Evolutionary conservation across 2,888 invertebrate genomes (phyloP).

Genomic region (Lithophane socia): DNA sequence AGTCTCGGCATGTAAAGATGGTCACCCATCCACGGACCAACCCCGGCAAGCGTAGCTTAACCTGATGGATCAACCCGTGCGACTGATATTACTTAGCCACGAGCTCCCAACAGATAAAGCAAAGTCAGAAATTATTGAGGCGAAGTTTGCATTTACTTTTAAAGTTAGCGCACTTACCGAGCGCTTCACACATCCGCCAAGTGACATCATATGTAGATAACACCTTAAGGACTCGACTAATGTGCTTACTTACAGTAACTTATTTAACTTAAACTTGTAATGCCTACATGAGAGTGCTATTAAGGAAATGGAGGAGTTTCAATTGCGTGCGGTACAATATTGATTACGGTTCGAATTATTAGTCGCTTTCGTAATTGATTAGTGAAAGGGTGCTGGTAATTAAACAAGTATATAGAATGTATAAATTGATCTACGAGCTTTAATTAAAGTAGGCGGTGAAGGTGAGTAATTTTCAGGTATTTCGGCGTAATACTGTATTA

Average conservation of each 20-base stretch:
- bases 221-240: conserved; percentile 24
- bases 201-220: conserved; percentile 30
- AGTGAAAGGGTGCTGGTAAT: conserved; percentile 20
- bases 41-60: no score
- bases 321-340: conserved; percentile 37
- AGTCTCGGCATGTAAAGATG: no score
- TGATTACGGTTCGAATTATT: conserved; percentile 39
- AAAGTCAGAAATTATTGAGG: conserved; percentile 44
- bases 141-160: conserved; percentile 46
- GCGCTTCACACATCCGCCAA: conserved; percentile 24
- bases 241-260: conserved; percentile 30
- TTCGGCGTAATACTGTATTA: neutral
- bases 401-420: conserved; percentile 10
- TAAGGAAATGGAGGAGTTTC: conserved; percentile 31
- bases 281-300: conserved; percentile 32
- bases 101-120: conserved; percentile 46
- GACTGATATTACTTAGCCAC: no score
- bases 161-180: conserved; percentile 47
- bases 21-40: no score
- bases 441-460: conserved; percentile 26
- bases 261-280: conserved; percentile 48
- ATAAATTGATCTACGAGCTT: neutral
- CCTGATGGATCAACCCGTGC: no score
- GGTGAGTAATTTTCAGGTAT: neutral
- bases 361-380: conserved; percentile 38